Evolutionary conservation across 1,140 invertebrate genomes (phyloP).

Genomic region (Orchestia grillus): DNA sequence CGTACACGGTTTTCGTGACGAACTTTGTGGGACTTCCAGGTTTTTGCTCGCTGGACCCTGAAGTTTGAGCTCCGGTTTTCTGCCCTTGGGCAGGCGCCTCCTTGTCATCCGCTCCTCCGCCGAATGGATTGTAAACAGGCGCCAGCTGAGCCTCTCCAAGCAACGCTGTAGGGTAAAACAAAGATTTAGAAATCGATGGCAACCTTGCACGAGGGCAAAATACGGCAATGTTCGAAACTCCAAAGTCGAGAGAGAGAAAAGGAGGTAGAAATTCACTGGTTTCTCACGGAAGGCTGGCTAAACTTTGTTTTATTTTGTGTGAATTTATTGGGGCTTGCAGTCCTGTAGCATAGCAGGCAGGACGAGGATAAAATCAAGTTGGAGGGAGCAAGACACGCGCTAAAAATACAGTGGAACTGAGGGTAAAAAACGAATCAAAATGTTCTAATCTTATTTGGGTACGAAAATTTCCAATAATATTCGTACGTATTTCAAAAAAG

Average conservation of each 20-base stretch:
- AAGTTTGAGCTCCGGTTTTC: conserved; percentile 60
- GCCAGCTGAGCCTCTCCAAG: conserved; percentile 59
- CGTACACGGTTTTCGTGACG: conserved; percentile 85
- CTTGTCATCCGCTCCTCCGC: conserved; percentile 58
- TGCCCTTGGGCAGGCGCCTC: conserved; percentile 58
- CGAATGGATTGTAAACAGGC: conserved; percentile 63
- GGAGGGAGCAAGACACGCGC: too few relatives aligned
- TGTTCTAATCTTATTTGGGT: neutral
- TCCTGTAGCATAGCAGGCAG: too few relatives aligned
- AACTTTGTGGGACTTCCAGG: conserved; percentile 35
- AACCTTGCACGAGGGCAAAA: neutral
- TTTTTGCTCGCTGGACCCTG: neutral
- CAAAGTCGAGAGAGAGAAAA: neutral
- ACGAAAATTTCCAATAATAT: neutral
- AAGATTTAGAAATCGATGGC: neutral
- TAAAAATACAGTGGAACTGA: neutral
- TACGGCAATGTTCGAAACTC: neutral
- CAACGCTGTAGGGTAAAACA: conserved; percentile 24
- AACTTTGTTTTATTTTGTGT: neutral
- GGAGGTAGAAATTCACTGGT: neutral
- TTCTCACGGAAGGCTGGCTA: neutral
- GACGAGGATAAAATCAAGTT: neutral
- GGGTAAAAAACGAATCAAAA: neutral
- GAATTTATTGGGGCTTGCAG: neutral
- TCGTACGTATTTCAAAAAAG: too few relatives aligned